Percentiles rank a stretch among this genome's conserved stretches.
Conservation (phyloP, 92 coral and sea anemone genomes). For the Actinostola sp. region DNA sequence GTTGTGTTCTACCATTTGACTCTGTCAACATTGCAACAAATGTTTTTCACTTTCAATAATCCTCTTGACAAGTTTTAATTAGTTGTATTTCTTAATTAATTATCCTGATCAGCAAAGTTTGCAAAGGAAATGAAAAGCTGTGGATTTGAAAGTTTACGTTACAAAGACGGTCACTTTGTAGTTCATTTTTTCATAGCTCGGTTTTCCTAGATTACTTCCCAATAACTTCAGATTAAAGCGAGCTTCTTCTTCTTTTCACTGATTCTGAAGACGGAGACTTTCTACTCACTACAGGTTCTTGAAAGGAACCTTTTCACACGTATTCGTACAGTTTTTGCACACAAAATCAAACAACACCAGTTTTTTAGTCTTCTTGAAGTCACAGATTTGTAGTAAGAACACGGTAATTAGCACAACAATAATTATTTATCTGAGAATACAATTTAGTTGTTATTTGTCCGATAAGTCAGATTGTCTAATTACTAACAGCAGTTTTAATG, state of each 20-base stretch:
- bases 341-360: conserved; percentile 9
- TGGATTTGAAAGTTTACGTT: not conserved
- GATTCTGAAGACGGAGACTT: no score
- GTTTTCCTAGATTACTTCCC: no score
- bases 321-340: not conserved
- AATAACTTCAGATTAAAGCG: no score
- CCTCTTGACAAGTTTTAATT: conserved; percentile 48
- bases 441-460: not conserved
- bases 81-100: conserved; percentile 45
- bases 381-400: conserved; percentile 2
- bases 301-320: not conserved
- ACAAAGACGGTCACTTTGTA: not conserved
- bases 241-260: no score
- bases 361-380: conserved; percentile 7
- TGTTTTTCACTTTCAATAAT: conserved; percentile 47
- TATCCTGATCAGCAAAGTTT: conserved; percentile 21
- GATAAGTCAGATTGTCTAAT: not conserved
- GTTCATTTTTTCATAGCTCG: not conserved
- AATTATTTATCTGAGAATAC: not conserved
- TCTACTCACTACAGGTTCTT: not conserved
- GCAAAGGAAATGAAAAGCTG: conserved; percentile 28
- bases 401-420: conserved; percentile 6
- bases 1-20: conserved; percentile 1
- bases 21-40: conserved; percentile 42
- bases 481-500: not conserved